These are phyloP conservation scores for Stenurella melanura DNA, from an alignment of 2,888 invertebrate species.

Conservation along the genomic window DNA sequence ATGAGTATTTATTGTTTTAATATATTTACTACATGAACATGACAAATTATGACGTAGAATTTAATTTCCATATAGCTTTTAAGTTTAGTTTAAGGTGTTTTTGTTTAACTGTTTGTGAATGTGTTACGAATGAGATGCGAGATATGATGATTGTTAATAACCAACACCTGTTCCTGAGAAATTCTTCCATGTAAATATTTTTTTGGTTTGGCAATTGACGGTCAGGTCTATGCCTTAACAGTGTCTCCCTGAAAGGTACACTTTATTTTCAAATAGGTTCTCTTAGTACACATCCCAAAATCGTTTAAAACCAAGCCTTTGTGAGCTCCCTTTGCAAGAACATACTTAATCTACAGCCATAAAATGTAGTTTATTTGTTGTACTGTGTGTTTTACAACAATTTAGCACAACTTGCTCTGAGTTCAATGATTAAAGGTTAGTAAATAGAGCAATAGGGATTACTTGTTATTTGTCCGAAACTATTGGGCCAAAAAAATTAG, in stretches of 20 bases:
- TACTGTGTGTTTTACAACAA: too few species aligned
- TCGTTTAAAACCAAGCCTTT: conserved; percentile 37
- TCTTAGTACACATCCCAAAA: conserved; percentile 42
- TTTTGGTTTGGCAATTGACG: conserved; percentile 22
- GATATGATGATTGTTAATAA: neutral
- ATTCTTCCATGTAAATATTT: conserved; percentile 32
- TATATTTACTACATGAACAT: conserved; percentile 30
- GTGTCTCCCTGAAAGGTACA: neutral
- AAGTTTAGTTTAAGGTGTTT: conserved; percentile 40
- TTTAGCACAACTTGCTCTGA: too few species aligned
- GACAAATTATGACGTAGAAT: conserved; percentile 19
- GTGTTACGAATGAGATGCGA: neutral
- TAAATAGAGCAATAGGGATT: too few species aligned
- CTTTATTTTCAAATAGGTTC: conserved; percentile 30
- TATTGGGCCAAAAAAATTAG: too few species aligned
- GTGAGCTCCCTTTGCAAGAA: neutral
- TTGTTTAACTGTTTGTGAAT: conserved; percentile 29
- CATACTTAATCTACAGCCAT: conserved; percentile 7
- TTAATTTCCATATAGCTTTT: conserved; percentile 33
- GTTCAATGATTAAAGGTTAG: too few species aligned
- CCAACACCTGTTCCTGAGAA: conserved; percentile 1
- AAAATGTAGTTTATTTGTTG: neutral
- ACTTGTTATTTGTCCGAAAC: too few species aligned
- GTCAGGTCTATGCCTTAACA: conserved; percentile 23
- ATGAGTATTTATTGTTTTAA: conserved; percentile 29